These are phyloP conservation scores for Cantharis lateralis DNA, from an alignment of 2,888 invertebrate species.

Conservation along the genomic window DNA sequence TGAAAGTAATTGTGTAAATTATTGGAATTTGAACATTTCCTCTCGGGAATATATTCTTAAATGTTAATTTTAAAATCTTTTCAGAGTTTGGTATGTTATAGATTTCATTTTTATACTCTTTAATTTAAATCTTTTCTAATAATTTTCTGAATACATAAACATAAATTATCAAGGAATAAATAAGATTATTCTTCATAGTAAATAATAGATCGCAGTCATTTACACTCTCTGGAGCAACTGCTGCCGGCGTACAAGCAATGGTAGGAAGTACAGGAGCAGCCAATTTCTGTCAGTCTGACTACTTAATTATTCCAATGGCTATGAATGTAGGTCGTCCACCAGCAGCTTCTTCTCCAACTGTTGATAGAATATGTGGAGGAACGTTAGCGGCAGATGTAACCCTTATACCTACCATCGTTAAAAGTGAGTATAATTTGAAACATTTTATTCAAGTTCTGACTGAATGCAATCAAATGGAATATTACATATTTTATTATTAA, in stretches of 20 bases:
- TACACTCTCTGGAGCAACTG: constrained; percentile 78
- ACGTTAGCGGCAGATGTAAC: constrained; percentile 76
- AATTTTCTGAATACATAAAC: not conserved
- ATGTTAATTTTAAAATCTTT: too few relatives aligned
- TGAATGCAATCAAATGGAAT: too few relatives aligned
- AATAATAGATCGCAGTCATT: constrained; percentile 76
- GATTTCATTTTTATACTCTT: too few relatives aligned
- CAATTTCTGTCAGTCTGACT: constrained; percentile 76
- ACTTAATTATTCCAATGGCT: constrained; percentile 80
- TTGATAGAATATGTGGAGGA: constrained; percentile 83
- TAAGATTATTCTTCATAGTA: constrained; percentile 56
- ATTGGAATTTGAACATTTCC: too few relatives aligned
- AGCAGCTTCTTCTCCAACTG: constrained; percentile 67
- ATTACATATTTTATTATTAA: too few relatives aligned
- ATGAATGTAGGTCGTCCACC: constrained; percentile 66
- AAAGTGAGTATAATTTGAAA: constrained; percentile 65
- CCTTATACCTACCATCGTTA: constrained; percentile 68
- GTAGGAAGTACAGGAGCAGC: constrained; percentile 69
- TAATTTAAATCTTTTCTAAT: too few relatives aligned
- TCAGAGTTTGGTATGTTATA: too few relatives aligned
- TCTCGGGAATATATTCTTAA: too few relatives aligned
- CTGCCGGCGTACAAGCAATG: constrained; percentile 67
- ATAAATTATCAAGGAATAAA: not conserved
- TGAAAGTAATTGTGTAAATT: too few relatives aligned
- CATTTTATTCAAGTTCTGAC: too few relatives aligned